These are phyloP conservation scores for Rhinopomastus cyanomelas DNA, from an alignment of 2,113 vertebrate species.

Conservation along the genomic window DNA sequence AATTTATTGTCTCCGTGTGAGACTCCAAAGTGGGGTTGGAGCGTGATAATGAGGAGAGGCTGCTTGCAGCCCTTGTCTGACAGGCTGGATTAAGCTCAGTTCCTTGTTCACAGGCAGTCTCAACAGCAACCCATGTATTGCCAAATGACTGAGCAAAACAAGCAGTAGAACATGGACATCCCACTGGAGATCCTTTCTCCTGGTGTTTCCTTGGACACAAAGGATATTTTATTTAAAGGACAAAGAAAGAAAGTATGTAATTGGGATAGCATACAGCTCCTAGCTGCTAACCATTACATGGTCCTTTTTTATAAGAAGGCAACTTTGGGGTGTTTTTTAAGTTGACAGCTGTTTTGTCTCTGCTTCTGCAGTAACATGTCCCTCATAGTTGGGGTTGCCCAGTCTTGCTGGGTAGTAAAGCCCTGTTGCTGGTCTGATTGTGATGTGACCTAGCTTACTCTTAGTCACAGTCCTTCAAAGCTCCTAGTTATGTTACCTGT, in stretches of 20 bases:
- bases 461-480: background rate
- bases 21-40: background rate
- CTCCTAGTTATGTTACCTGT: background rate
- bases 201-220: slow-evolving; percentile 19
- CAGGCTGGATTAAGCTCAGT: slow-evolving; percentile 27
- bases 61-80: background rate
- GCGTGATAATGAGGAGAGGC: slow-evolving; percentile 21
- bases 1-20: slow-evolving; percentile 33
- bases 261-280: background rate
- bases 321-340: background rate
- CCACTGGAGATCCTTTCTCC: slow-evolving; percentile 32
- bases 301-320: background rate
- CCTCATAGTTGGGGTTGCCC: background rate
- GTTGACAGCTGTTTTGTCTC: background rate
- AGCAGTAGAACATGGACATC: slow-evolving; percentile 32
- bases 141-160: slow-evolving; percentile 21
- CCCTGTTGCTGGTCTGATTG: background rate
- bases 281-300: background rate
- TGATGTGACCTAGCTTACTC: background rate
- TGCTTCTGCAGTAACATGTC: background rate
- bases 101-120: slow-evolving; percentile 7
- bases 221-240: background rate
- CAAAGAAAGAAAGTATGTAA: background rate
- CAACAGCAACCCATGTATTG: background rate
- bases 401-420: background rate